Conservation (phyloP, 1,140 invertebrate species). For the Nomia melanderi region DNA sequence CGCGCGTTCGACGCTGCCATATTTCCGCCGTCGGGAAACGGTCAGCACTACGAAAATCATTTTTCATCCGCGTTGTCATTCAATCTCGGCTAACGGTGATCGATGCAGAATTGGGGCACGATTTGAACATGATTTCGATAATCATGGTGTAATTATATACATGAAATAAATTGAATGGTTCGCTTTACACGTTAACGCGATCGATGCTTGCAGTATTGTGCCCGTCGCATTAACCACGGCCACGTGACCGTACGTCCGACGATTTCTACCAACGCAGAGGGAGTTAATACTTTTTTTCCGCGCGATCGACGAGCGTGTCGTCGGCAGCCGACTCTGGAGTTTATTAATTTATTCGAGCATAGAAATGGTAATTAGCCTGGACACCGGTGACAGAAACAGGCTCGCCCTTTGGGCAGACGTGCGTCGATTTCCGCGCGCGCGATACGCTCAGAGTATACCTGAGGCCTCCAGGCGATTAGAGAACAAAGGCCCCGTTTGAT, state of each 20-base stretch:
- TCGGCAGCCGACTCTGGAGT: conserved; percentile 72
- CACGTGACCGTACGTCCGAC: conserved; percentile 54
- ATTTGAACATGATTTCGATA: not conserved
- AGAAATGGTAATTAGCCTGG: conserved; percentile 80
- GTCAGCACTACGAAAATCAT: conserved; percentile 3
- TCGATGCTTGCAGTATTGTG: too few relatives aligned
- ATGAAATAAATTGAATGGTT: too few relatives aligned
- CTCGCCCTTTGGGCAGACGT: conserved; percentile 73
- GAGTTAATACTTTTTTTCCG: conserved; percentile 17
- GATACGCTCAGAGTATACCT: conserved; percentile 52
- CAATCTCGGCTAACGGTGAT: not conserved
- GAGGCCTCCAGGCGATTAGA: conserved; percentile 43
- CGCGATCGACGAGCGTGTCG: conserved; percentile 65
- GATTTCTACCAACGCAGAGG: conserved; percentile 17
- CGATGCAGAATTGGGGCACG: not conserved
- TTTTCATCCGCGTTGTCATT: conserved; percentile 4
- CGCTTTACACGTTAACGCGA: too few relatives aligned
- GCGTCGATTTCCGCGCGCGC: conserved; percentile 58
- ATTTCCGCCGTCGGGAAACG: conserved; percentile 29
- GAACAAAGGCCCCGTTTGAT: conserved; percentile 56
- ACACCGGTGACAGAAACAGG: conserved; percentile 79
- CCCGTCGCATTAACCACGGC: conserved; percentile 28
- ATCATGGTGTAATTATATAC: too few relatives aligned
- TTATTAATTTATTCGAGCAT: conserved; percentile 81
- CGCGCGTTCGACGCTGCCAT: conserved; percentile 44